These are phyloP conservation scores for Drosophila chauvacae DNA, from an alignment of 1,140 invertebrate genomes.

Conservation along the genomic window DNA sequence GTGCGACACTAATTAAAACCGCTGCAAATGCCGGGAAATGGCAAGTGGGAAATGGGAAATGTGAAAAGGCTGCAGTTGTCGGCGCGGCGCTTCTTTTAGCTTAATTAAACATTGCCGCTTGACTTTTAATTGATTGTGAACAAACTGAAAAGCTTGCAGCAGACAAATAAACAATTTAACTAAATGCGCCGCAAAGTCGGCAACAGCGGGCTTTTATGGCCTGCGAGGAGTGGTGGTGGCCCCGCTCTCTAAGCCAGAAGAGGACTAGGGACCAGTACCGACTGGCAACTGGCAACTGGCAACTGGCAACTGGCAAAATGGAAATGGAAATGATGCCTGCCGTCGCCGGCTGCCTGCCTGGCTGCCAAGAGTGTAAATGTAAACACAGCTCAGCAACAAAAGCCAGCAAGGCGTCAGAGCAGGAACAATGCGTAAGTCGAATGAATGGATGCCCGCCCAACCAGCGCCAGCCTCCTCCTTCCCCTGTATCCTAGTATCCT, in stretches of 20 bases:
- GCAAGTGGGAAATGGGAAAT: conserved; percentile 14
- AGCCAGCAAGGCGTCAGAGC: conserved; percentile 74
- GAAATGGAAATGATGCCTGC: conserved; percentile 73
- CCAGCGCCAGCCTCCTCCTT: not conserved
- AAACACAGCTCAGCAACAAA: conserved; percentile 78
- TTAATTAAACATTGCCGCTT: conserved; percentile 82
- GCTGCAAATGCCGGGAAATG: conserved; percentile 40
- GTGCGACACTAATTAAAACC: conserved; percentile 69
- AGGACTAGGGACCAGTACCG: conserved; percentile 28
- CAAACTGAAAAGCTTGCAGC: conserved; percentile 70
- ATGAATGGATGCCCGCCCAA: conserved; percentile 50
- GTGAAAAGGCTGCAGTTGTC: conserved; percentile 33
- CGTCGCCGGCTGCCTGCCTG: conserved; percentile 27
- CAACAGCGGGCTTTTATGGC: conserved; percentile 57
- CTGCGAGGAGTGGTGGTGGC: conserved; percentile 24
- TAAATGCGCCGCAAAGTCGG: conserved; percentile 82
- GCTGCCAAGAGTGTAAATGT: conserved; percentile 75
- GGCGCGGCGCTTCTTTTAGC: conserved; percentile 66
- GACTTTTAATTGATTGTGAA: conserved; percentile 79
- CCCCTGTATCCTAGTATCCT: not conserved
- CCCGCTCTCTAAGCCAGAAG: conserved; percentile 27
- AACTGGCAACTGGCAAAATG: conserved; percentile 54
- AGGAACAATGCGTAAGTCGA: conserved; percentile 76
- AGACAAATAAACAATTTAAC: conserved; percentile 81
- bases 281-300: conserved; percentile 29